Base-by-base conservation (phyloP, 2,888 invertebrate species). In the Orchesella flavescens region DNA sequence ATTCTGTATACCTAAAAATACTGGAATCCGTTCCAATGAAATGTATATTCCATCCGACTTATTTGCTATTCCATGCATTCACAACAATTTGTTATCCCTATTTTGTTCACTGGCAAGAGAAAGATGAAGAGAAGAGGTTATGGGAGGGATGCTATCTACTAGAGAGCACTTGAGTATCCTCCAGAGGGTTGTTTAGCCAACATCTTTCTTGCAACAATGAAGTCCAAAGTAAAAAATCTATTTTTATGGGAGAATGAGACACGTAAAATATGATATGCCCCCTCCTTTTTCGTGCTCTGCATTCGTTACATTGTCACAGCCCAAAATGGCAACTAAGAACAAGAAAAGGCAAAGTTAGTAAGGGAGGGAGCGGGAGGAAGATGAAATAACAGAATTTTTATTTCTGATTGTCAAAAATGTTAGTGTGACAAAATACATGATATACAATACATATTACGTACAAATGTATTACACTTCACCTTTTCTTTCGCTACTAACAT, bases 241-340 rank as follows among this genome's bases (percentile, higher is more conserved):
- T 77, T 77, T 75, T 77, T 77, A 77, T 77, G 77, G 68, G 55
- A 77, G 77, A 77, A 77, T 69, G 69, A 69, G 68, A 77, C 77
- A 69, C 57, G 61, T 78, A 71, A 78, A 78, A 78, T 78, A 78
- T 63, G 71, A 71, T 49, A 71, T 61, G 71, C 63, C 49, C 78
- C 78, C 69, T 78, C 78, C 78, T 63, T 71, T 78, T 78, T 59
- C 78, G 78, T 78, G 78, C 78, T 78, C 78, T 63, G 71, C 63
- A 71, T 78, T 78, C 69, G 34, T 34, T 53, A 68, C 75, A 75
- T 43, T 59, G 21, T 77, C 57, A 34, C 34, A 34, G 34, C 3
- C 34, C 34, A 34, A 34, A 34, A 34, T 34, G 34, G 34, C 61
- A 23, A 12, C 24, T 24, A 1, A 59, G 43, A 59, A 68, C 68